A percentile compares a stretch with the other conserved stretches of the same genome.
phyloP scores from a whole-genome alignment of 2,888 invertebrate species.

The Harpagoxenus sublaevis region DNA sequence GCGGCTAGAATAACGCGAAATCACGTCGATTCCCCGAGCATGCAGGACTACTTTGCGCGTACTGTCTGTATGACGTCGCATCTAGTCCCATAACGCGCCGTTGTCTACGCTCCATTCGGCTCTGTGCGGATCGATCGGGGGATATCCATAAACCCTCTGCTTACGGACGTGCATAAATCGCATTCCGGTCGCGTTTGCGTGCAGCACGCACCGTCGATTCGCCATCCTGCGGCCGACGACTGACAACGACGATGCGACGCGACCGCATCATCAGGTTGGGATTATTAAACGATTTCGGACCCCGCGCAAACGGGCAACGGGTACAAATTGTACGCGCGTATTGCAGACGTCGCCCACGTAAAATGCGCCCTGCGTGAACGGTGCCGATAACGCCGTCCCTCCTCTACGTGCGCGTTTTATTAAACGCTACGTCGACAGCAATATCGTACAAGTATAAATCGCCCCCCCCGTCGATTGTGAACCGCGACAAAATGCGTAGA shows the following conservation, averaged over 20 bases:
- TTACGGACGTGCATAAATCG: slow-evolving; percentile 63
- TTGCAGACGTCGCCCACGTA: slow-evolving; percentile 38
- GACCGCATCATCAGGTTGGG: slow-evolving; percentile 57
- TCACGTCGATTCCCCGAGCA: slow-evolving; percentile 13
- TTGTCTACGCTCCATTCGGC: slow-evolving; percentile 44
- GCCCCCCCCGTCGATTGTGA: background rate
- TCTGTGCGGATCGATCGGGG: slow-evolving; percentile 60
- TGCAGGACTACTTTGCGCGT: slow-evolving; percentile 18
- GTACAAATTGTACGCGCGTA: slow-evolving; percentile 39
- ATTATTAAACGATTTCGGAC: slow-evolving; percentile 62
- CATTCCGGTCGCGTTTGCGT: slow-evolving; percentile 69
- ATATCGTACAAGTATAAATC: slow-evolving; percentile 31
- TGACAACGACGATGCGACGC: slow-evolving; percentile 60
- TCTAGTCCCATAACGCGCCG: slow-evolving; percentile 6
- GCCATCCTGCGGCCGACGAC: slow-evolving; percentile 57
- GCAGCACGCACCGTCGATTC: slow-evolving; percentile 61
- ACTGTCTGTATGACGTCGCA: background rate
- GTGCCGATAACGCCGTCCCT: background rate
- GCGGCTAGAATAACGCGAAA: slow-evolving; percentile 44
- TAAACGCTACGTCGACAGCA: slow-evolving; percentile 10
- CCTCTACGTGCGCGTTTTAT: slow-evolving; percentile 45
- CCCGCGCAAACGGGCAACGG: slow-evolving; percentile 9
- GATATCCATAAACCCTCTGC: slow-evolving; percentile 59
- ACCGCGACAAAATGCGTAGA: background rate
- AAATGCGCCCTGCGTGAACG: slow-evolving; percentile 38